Evolutionary conservation across 2,888 invertebrate species (phyloP).

Genomic region (Parochlus steinenii): DNA sequence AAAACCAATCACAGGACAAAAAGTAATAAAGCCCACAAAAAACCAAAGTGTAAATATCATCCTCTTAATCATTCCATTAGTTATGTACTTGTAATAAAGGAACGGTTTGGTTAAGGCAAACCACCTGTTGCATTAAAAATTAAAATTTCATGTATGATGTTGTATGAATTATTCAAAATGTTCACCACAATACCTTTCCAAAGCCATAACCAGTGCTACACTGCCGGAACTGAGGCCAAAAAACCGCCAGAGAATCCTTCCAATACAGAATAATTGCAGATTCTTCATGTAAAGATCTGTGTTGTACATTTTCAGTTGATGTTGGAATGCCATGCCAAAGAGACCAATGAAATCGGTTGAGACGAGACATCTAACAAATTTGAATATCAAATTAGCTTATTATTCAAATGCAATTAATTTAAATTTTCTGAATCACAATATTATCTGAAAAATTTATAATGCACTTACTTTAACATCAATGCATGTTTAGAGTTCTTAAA

Average conservation of each 20-base stretch:
- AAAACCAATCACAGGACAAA: slow-evolving; percentile 56
- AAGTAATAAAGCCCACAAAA: slow-evolving; percentile 51
- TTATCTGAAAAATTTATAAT: not conserved
- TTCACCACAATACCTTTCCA: slow-evolving; percentile 72
- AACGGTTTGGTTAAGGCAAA: slow-evolving; percentile 76
- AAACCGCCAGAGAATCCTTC: slow-evolving; percentile 53
- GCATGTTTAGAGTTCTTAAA: slow-evolving; percentile 66
- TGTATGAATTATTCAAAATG: no score
- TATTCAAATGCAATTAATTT: slow-evolving; percentile 2
- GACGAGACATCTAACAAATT: slow-evolving; percentile 47
- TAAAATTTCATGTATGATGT: no score
- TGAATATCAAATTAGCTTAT: not conserved
- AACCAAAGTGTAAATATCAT: slow-evolving; percentile 53
- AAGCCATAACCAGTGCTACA: slow-evolving; percentile 77
- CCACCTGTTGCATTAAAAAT: no score
- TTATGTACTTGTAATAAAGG: slow-evolving; percentile 77
- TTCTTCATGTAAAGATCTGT: slow-evolving; percentile 21
- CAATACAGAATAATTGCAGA: slow-evolving; percentile 25
- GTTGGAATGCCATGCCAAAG: slow-evolving; percentile 57
- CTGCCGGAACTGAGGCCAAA: slow-evolving; percentile 78
- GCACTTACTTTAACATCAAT: slow-evolving; percentile 39
- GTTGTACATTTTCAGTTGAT: slow-evolving; percentile 37
- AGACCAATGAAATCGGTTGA: slow-evolving; percentile 64
- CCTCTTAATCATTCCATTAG: slow-evolving; percentile 55
- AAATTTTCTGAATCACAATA: not conserved